phyloP scores from a whole-genome alignment of 2,888 invertebrate genomes.

The Philopedon plagiatum region DNA sequence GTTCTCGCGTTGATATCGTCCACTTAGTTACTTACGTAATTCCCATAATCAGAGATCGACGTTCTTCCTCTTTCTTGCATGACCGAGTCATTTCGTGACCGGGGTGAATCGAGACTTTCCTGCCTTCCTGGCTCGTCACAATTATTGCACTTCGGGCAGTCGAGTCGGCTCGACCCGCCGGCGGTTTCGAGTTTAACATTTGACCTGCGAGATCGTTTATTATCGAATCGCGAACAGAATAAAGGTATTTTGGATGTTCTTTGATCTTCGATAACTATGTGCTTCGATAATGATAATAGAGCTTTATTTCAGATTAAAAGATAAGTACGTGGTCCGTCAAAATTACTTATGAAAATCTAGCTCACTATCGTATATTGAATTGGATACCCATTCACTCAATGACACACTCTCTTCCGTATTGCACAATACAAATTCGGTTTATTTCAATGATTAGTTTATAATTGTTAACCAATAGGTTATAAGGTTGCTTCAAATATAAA shows the following conservation, averaged over 20 bases:
- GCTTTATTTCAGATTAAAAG: neutral
- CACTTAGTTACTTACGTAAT: constrained; percentile 30
- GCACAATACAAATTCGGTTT: too few relatives aligned
- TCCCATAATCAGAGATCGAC: constrained; percentile 33
- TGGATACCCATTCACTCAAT: too few relatives aligned
- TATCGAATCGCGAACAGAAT: neutral
- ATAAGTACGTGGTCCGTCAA: too few relatives aligned
- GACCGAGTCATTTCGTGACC: constrained; percentile 40
- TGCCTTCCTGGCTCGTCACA: constrained; percentile 33
- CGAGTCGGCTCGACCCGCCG: constrained; percentile 18
- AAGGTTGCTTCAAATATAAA: too few relatives aligned
- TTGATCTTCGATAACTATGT: neutral
- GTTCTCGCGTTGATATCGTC: constrained; percentile 8
- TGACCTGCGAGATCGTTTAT: constrained; percentile 35
- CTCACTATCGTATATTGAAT: too few relatives aligned
- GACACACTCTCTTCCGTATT: too few relatives aligned
- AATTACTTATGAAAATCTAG: too few relatives aligned
- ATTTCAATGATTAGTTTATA: too few relatives aligned
- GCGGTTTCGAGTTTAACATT: constrained; percentile 30
- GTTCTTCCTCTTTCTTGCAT: constrained; percentile 37
- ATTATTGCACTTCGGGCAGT: constrained; percentile 23
- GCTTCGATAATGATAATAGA: neutral
- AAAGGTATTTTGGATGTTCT: neutral
- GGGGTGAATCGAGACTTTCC: constrained; percentile 35
- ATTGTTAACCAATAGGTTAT: too few relatives aligned